phyloP scores from a whole-genome alignment of 2,797 vertebrate species.

The Erithacus rubecula region DNA sequence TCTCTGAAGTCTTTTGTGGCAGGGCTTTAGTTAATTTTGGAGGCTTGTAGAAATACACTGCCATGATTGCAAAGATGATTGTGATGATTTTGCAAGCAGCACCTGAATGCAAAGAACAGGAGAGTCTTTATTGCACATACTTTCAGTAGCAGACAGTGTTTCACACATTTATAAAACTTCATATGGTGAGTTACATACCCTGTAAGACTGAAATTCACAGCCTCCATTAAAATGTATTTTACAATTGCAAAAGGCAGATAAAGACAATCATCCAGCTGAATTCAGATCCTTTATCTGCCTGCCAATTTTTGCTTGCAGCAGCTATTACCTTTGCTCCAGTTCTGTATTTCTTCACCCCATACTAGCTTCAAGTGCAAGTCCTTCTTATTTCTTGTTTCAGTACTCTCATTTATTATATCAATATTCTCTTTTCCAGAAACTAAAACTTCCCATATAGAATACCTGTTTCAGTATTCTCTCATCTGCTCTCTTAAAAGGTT shows the following conservation, averaged over 20 bases:
- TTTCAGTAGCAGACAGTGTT: background rate
- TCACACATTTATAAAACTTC: background rate
- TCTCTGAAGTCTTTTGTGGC: background rate
- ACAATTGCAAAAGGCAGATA: background rate
- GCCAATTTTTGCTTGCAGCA: background rate
- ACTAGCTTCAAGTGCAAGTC: background rate
- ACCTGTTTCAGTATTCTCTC: background rate
- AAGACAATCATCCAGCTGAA: background rate
- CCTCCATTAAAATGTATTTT: background rate
- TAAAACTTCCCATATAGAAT: background rate
- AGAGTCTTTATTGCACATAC: background rate
- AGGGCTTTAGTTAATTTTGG: constrained; percentile 18
- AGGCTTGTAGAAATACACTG: constrained; percentile 75
- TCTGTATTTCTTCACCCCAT: background rate
- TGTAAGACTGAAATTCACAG: background rate
- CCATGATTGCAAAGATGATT: constrained; percentile 69
- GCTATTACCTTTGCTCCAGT: background rate
- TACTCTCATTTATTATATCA: background rate
- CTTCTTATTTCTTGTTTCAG: background rate
- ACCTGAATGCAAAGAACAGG: constrained; percentile 65
- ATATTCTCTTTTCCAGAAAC: background rate
- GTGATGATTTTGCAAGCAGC: constrained; percentile 74
- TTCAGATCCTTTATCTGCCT: background rate
- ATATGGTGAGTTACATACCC: background rate
- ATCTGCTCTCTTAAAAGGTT: background rate